Evolutionary conservation across 1,140 invertebrate genomes (phyloP).

Genomic region (Aphaenogaster ashmeadi): DNA sequence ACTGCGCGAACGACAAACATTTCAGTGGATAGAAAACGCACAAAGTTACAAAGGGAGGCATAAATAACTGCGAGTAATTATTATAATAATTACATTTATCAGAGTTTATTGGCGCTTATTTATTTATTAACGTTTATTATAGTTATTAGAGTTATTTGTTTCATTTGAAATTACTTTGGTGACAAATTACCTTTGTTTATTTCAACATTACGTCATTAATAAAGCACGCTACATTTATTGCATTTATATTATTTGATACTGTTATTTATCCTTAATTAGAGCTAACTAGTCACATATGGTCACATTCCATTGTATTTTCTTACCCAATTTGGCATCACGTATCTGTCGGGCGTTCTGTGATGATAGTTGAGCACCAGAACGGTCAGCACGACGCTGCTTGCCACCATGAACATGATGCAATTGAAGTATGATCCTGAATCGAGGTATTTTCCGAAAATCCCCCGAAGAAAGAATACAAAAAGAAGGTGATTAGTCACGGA

Average conservation of each 20-base stretch:
- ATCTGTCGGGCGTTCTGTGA: slow-evolving; percentile 98
- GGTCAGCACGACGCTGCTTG: slow-evolving; percentile 98
- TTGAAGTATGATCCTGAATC: slow-evolving; percentile 98
- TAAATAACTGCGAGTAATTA: not conserved
- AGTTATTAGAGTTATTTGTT: slow-evolving; percentile 23
- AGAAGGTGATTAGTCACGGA: slow-evolving; percentile 83
- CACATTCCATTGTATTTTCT: slow-evolving; percentile 76
- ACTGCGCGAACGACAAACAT: not conserved
- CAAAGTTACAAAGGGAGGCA: not conserved
- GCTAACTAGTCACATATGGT: not conserved
- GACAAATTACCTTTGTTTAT: slow-evolving; percentile 34
- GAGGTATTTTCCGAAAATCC: slow-evolving; percentile 81
- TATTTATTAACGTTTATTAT: slow-evolving; percentile 32
- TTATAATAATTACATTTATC: slow-evolving; percentile 29
- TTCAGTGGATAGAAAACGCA: not conserved
- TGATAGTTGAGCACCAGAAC: slow-evolving; percentile 99
- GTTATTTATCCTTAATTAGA: slow-evolving; percentile 21
- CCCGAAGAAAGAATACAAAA: slow-evolving; percentile 78
- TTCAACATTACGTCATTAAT: slow-evolving; percentile 25
- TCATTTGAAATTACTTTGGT: slow-evolving; percentile 24
- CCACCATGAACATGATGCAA: slow-evolving; percentile 99
- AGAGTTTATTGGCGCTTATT: slow-evolving; percentile 24
- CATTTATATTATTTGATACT: slow-evolving; percentile 8
- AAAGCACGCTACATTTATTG: slow-evolving; percentile 7
- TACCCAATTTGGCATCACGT: slow-evolving; percentile 99